Evolutionary conservation across 2,113 vertebrate species (phyloP), one percentile per base, ranked within the genome.

Genomic region (Chiloscyllium plagiosum): DNA sequence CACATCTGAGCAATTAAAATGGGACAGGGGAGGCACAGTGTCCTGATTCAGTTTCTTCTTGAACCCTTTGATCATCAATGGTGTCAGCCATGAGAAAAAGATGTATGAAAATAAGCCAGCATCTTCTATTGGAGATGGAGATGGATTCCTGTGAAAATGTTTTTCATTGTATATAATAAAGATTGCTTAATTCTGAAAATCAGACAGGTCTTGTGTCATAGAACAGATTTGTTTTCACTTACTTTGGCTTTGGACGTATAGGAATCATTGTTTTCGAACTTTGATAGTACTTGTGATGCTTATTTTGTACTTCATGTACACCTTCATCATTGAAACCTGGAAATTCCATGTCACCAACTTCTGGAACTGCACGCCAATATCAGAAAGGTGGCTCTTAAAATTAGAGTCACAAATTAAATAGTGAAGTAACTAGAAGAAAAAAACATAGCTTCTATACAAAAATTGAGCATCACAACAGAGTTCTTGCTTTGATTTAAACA

Each of bases 51-150:
- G 95, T 1, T 90, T 97, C n/a, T 97, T 97, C 96, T 95, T 97
- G 26, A 97, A 98, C 29, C 97, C 72, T 70, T 87, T 96, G 96
- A 98, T 97, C 97, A 98, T 98, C 96, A 98, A 96, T 0, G 97
- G 96, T 0, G 97, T 98, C 97, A 98, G 97, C 98, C 98, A 99
- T 96, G 97, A 96, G 96, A 97, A 98, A 0, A 97, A 97, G 0
- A 97, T 70, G 1, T 98, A 98, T 70, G 98, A 98, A 86, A 98
- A 96, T 33, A 98, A 97, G 0, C 98, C 98, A 0, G 97, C 98
- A 3, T 97, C 97, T 61, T 98, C 98, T 70, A 98, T 0, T 0
- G 98, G 97, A 95, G 98, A 97, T 65, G 97, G 92, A 68, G 98
- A 97, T 61, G 96, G 78, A 96, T 96, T 96, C 26, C 42, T 65